phyloP scores from a whole-genome alignment of 2,113 vertebrate genomes.

The Rattus norvegicus region DNA sequence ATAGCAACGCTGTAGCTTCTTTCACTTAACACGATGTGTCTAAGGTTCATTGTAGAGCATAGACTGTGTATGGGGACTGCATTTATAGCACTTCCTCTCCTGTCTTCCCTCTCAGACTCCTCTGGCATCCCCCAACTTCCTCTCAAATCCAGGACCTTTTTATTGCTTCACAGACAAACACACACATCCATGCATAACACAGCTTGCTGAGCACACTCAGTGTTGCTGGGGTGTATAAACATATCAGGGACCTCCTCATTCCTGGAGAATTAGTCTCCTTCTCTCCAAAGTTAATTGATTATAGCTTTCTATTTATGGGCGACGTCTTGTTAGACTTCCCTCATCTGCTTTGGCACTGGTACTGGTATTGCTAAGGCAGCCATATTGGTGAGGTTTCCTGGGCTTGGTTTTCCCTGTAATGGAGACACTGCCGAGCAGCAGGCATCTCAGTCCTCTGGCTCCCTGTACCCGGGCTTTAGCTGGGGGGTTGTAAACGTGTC shows the following conservation, averaged over 20 bases:
- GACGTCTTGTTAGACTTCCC: neutral
- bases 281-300: neutral
- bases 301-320: neutral
- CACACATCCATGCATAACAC: neutral
- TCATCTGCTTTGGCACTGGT: neutral
- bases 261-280: neutral
- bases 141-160: neutral
- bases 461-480: neutral
- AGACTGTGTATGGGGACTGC: neutral
- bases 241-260: neutral
- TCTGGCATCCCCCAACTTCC: neutral
- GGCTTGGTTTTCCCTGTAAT: neutral
- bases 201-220: neutral
- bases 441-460: neutral
- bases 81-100: neutral
- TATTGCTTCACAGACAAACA: neutral
- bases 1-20: neutral
- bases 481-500: neutral
- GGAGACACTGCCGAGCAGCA: neutral
- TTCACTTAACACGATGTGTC: slow-evolving; percentile 13
- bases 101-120: neutral
- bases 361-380: neutral
- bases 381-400: neutral
- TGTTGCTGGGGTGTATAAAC: neutral
- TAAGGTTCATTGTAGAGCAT: neutral